These are phyloP conservation scores for Talpa occidentalis DNA, from an alignment of 2,113 vertebrate species.

Conservation along the genomic window DNA sequence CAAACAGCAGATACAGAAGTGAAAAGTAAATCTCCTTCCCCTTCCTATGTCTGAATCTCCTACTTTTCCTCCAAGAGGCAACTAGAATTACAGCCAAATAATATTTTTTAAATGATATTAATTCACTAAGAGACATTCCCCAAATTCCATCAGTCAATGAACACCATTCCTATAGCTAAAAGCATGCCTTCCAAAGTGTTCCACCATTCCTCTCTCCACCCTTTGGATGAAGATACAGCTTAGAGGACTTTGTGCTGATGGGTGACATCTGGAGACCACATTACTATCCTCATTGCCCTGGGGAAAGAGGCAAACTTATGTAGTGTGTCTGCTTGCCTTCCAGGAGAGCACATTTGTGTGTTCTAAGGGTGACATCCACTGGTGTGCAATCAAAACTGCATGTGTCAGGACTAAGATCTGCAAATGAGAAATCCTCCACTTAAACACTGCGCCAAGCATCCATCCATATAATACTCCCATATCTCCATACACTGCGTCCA, in stretches of 20 bases:
- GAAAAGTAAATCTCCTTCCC: not conserved
- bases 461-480: too few relatives aligned
- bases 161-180: slow-evolving; percentile 60
- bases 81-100: not conserved
- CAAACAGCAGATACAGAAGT: slow-evolving; percentile 11
- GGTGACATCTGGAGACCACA: slow-evolving; percentile 24
- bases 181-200: not conserved
- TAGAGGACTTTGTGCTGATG: not conserved
- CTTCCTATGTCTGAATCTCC: not conserved
- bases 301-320: not conserved
- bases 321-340: not conserved
- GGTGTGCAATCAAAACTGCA: not conserved
- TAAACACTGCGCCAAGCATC: not conserved
- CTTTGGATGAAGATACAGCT: not conserved
- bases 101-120: slow-evolving; percentile 14
- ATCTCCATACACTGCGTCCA: not conserved
- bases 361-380: slow-evolving; percentile 63
- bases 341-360: not conserved
- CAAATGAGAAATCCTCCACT: not conserved
- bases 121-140: slow-evolving; percentile 41
- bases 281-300: fast-evolving
- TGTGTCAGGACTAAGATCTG: not conserved
- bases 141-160: slow-evolving; percentile 48
- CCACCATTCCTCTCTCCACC: not conserved
- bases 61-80: not conserved